Conservation (phyloP, 2,888 invertebrate species). For the Nomada fabriciana region DNA sequence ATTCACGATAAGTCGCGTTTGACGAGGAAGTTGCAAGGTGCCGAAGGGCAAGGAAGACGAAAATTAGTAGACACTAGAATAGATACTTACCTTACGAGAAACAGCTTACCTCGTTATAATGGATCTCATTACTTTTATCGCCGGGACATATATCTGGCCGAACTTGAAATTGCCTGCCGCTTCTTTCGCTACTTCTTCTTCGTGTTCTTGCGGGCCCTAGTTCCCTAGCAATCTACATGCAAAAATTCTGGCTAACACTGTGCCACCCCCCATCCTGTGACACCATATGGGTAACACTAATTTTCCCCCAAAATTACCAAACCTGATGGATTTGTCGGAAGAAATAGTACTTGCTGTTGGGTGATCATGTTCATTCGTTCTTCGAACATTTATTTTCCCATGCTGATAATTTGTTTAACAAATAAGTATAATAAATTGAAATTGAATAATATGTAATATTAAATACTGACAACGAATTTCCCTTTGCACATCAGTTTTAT, state of each 20-base stretch:
- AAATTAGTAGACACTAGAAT: slow-evolving; percentile 42
- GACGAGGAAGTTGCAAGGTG: slow-evolving; percentile 14
- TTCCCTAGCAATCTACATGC: slow-evolving; percentile 77
- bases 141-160: slow-evolving; percentile 79
- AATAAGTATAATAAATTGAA: too few relatives aligned
- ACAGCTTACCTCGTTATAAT: slow-evolving; percentile 80
- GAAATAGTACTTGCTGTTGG: too few relatives aligned
- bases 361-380: too few relatives aligned
- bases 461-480: too few relatives aligned
- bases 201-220: slow-evolving; percentile 26
- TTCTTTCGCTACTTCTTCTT: slow-evolving; percentile 41
- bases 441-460: too few relatives aligned
- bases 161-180: slow-evolving; percentile 79
- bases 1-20: slow-evolving; percentile 3
- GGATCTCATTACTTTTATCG: slow-evolving; percentile 84
- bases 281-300: slow-evolving; percentile 57
- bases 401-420: too few relatives aligned
- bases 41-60: slow-evolving; percentile 19
- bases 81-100: slow-evolving; percentile 58
- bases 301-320: slow-evolving; percentile 59
- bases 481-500: too few relatives aligned
- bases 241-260: slow-evolving; percentile 74
- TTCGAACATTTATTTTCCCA: too few relatives aligned
- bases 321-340: slow-evolving; percentile 40
- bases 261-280: slow-evolving; percentile 42